These are phyloP conservation scores for Limenitis camilla DNA, from an alignment of 2,888 invertebrate species.

Conservation along the genomic window DNA sequence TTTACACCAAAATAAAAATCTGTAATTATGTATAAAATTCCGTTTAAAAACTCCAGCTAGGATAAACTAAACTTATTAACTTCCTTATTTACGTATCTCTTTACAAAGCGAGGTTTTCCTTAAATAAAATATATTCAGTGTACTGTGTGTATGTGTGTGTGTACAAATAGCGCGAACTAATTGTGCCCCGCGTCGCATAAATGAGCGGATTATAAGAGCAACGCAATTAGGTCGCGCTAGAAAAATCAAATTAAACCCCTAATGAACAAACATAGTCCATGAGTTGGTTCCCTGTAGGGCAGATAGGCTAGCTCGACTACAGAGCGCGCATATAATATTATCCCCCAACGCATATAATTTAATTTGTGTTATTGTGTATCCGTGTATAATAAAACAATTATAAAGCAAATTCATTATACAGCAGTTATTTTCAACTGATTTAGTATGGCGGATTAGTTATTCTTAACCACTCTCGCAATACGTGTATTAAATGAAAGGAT, in stretches of 20 bases:
- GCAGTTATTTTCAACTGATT: too few relatives aligned
- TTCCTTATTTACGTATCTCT: too few relatives aligned
- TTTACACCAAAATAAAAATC: too few relatives aligned
- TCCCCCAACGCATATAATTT: background rate
- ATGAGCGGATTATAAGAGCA: conserved; percentile 58
- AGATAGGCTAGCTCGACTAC: conserved; percentile 32
- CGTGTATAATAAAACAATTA: too few relatives aligned
- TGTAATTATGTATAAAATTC: too few relatives aligned
- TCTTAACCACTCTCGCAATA: too few relatives aligned
- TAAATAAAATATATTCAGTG: conserved; percentile 17
- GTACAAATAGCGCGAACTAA: conserved; percentile 42
- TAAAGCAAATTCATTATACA: too few relatives aligned
- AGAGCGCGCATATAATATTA: background rate
- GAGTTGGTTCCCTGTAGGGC: conserved; percentile 36
- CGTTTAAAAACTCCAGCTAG: too few relatives aligned
- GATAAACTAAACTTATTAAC: too few relatives aligned
- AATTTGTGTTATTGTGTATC: too few relatives aligned
- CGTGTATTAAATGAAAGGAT: too few relatives aligned
- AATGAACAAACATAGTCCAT: conserved; percentile 64
- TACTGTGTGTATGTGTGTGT: conserved; percentile 10
- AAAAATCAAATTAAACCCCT: conserved; percentile 69
- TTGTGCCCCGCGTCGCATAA: conserved; percentile 43
- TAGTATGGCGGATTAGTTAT: too few relatives aligned
- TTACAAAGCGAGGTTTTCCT: background rate
- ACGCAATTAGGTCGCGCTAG: conserved; percentile 66